phyloP scores from a whole-genome alignment of 1,140 invertebrate genomes.

The Eriocheir sinensis region DNA sequence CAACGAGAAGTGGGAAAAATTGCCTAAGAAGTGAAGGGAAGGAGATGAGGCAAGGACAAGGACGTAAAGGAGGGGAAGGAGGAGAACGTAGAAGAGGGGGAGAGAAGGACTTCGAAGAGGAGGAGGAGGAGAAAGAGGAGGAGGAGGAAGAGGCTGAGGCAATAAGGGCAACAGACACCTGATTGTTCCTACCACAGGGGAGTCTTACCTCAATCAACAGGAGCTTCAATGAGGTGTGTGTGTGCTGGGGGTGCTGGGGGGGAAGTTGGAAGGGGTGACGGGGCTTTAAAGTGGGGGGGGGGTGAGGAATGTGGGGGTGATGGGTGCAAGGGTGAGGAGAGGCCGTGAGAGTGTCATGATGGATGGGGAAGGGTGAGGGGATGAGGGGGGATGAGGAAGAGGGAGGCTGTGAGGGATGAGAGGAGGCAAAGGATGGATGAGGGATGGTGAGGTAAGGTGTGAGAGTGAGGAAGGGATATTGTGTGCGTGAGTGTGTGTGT shows the following conservation, averaged over 20 bases:
- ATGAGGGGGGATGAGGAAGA: too few species aligned
- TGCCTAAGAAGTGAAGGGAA: too few species aligned
- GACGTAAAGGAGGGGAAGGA: not conserved
- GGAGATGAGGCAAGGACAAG: too few species aligned
- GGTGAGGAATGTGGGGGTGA: not conserved
- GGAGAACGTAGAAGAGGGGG: too few species aligned
- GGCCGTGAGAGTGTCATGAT: not conserved
- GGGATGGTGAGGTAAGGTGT: not conserved
- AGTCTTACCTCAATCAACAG: not conserved
- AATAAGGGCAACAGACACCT: not conserved
- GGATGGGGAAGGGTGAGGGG: not conserved
- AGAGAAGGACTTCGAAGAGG: too few species aligned
- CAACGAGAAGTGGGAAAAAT: too few species aligned
- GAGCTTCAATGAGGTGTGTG: not conserved
- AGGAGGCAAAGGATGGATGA: not conserved
- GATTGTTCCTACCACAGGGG: not conserved
- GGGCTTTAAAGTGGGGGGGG: not conserved
- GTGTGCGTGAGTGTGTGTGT: constrained; percentile 5
- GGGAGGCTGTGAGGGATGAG: not conserved
- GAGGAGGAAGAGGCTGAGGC: not conserved
- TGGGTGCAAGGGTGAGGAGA: not conserved
- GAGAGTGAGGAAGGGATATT: not conserved
- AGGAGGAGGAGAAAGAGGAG: not conserved
- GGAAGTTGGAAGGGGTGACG: not conserved
- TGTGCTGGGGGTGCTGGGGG: not conserved